Conservation (phyloP, 2,888 invertebrate species). For the Frankliniella intonsa region DNA sequence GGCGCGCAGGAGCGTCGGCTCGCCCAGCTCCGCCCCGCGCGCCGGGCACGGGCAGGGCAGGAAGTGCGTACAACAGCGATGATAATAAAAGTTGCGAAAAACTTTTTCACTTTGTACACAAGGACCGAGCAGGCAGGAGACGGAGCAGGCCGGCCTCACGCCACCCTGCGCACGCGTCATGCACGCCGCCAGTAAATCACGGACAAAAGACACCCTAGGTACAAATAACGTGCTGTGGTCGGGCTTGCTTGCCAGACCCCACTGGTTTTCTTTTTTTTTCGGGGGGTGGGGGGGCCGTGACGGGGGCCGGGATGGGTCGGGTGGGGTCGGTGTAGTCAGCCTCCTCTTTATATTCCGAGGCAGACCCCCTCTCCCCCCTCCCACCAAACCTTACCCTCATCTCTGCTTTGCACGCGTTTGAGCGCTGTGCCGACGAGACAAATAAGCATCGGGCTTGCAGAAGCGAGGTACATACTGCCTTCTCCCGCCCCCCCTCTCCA, state of each 20-base stretch:
- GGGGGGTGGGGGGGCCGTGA: too few species aligned
- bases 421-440: neutral
- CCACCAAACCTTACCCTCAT: neutral
- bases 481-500: too few species aligned
- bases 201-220: slow-evolving; percentile 22
- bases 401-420: neutral
- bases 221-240: neutral
- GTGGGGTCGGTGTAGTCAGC: too few species aligned
- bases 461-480: too few species aligned
- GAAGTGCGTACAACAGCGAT: slow-evolving; percentile 21
- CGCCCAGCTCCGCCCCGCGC: neutral
- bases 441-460: too few species aligned
- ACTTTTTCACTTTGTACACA: slow-evolving; percentile 10
- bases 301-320: too few species aligned
- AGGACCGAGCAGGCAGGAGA: neutral
- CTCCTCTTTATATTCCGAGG: too few species aligned
- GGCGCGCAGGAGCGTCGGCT: too few species aligned
- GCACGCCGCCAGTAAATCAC: neutral
- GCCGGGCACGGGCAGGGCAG: neutral
- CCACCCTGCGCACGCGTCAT: neutral
- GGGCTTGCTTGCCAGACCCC: neutral
- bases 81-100: slow-evolving; percentile 21
- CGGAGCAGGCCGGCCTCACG: neutral
- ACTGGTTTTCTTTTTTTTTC: too few species aligned
- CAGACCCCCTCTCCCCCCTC: too few species aligned